A percentile compares a stretch with the other conserved stretches of the same genome.
Evolutionary conservation across 1,140 invertebrate species (phyloP).

Genomic region (Aricia agestis): DNA sequence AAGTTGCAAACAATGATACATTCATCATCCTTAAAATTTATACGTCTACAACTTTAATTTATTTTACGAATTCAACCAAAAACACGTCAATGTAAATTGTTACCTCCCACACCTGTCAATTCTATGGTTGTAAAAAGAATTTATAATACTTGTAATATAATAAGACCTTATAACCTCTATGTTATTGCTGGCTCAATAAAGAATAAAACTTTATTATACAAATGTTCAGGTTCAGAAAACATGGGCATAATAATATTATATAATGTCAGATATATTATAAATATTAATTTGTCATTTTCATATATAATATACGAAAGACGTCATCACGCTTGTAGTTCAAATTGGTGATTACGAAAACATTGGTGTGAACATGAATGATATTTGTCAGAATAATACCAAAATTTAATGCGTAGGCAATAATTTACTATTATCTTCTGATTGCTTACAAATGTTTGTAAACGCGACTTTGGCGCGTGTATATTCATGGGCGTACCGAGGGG

Average conservation of each 20-base stretch:
- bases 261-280: too few species aligned
- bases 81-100: not conserved
- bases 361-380: not conserved
- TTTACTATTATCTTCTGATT: not conserved
- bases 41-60: not conserved
- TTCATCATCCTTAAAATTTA: too few species aligned
- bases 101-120: not conserved
- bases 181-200: constrained; percentile 5
- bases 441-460: not conserved
- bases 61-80: not conserved
- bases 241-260: not conserved
- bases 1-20: too few species aligned
- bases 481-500: too few species aligned
- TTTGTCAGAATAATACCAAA: not conserved
- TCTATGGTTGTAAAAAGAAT: not conserved
- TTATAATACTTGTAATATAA: constrained; percentile 3
- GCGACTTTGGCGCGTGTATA: too few species aligned
- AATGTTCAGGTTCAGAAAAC: not conserved
- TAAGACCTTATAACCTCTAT: constrained; percentile 4
- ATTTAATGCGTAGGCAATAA: not conserved
- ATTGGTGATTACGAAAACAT: not conserved
- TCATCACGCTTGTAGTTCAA: not conserved
- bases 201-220: not conserved
- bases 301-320: not conserved
- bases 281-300: not conserved